Evolutionary conservation across 2,888 invertebrate genomes (phyloP), one percentile per base, ranked within the genome.

Genomic region (Rhamphomyia laevipes): DNA sequence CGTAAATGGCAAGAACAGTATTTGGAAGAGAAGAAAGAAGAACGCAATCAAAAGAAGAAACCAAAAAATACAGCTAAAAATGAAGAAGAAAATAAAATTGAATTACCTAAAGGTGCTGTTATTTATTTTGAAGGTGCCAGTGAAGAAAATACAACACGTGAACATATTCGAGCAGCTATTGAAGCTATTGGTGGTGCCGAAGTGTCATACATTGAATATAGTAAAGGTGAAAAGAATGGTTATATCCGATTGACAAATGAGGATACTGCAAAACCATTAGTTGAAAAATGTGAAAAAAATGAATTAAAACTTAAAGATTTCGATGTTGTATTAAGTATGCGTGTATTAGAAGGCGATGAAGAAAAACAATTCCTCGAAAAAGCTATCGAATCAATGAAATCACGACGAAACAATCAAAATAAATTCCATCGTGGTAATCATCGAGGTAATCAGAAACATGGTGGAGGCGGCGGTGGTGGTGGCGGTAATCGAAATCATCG

Each of bases 121-220:
- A 65, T 93, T 16, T 77, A 82, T 57, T 78, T 92, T 57, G 75
- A 74, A 31, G 81, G 82, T 12, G 72, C 76, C 3, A 61, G 57
- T 9, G 78, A 79, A 13, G 78, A 74, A 45, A 78, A 75, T 37
- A 71, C 75, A 61, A 72, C 78, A 2, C 74, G 88, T 31, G 89
- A 91, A 63, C 76, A 81, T 56, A 77, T 93, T 23, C 88, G 84
- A 61, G 78, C 80, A 49, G 79, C 80, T 40, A 72, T 92, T 5
- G 63, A 62, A 37, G 62, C 60, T 42, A 44, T 64, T 10, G 42
- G 42, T 27, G 52, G 52, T 5, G 58, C 59, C n/a, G 65, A 82
- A 35, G 73, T 86, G 43, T 82, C 84, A 0, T 92, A 77, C 63
- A 77, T 91, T 53, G 86, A 88, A 62, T 89, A 80, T 64, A 80